A percentile compares a stretch with the other conserved stretches of the same genome.
Evolutionary conservation across 2,113 vertebrate genomes (phyloP).

Genomic region (Lophotis ruficrista): DNA sequence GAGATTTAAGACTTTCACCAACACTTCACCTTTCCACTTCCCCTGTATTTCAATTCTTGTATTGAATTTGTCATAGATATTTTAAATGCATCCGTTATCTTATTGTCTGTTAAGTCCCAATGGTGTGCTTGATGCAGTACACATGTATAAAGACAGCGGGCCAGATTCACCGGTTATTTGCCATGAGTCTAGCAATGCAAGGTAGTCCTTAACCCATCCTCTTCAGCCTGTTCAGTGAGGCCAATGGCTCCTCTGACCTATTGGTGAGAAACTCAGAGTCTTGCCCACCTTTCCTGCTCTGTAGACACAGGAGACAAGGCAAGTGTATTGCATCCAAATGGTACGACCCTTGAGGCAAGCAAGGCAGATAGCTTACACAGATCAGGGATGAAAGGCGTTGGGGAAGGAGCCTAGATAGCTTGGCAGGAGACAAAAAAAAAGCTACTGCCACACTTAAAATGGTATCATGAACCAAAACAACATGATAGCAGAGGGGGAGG

Average conservation of each 20-base stretch:
- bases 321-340: background rate
- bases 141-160: background rate
- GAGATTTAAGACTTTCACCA: constrained; percentile 68
- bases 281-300: background rate
- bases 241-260: background rate
- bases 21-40: constrained; percentile 63
- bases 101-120: constrained; percentile 7
- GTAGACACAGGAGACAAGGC: background rate
- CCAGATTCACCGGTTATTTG: background rate
- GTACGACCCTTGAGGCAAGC: background rate
- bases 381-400: background rate
- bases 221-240: background rate
- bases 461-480: background rate
- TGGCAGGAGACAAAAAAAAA: background rate
- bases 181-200: background rate
- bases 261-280: background rate
- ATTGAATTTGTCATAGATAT: constrained; percentile 52
- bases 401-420: background rate
- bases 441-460: background rate
- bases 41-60: constrained; percentile 29
- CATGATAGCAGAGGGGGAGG: background rate
- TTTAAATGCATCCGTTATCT: constrained; percentile 13
- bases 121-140: background rate
- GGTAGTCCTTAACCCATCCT: background rate
- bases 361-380: background rate